Evolutionary conservation across 2,113 vertebrate genomes (phyloP), one percentile per base, ranked within the genome.

Genomic region (Oryzias woworae): DNA sequence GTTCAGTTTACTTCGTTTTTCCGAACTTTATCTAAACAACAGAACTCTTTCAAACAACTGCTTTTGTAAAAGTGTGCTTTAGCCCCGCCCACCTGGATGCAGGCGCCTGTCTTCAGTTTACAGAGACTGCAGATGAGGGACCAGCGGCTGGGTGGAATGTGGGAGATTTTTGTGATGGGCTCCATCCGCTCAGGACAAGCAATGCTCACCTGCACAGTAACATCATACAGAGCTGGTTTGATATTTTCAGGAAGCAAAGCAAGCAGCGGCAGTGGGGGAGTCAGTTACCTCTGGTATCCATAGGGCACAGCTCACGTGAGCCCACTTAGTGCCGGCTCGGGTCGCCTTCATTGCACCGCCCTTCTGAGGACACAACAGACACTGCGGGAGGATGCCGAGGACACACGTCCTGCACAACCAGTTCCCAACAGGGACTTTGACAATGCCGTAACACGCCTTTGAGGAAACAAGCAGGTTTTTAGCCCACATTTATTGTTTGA

Each of bases 171-270:
- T 42, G 96, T 99, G 87, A 99, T 96, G 45, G 96, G 97, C 78
- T 99, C 97, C 97, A 99, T 99, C 75, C 96, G 94, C 86, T 98
- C 97, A 4, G 97, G 97, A 80, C 96, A 99, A 28, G 96, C 96
- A 48, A 99, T 99, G 87, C 95, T 98, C 61, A 99, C 97, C 97
- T 99, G 70, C n/a, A 68, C 53, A 49, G 72, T 52, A 17, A 53
- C 31, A 41, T 58, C 14, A 7, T 1, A 1, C 2, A 26, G 10
- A 43, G 3, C 8, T 41, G 2, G 43, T 51, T 7, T 1, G 18
- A 20, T 17, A 2, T 2, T 18, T 12, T 41, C 14, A 45, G 13
- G 24, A 1, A 17, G 16, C 5, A 4, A 41, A 23, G 6, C 20
- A 23, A 8, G 15, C 52, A 4, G 55, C 46, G 18, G 49, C 22